Evolutionary conservation across 2,113 vertebrate species (phyloP), one percentile per base, ranked within the genome.

Genomic region (Tragelaphus imberbis): DNA sequence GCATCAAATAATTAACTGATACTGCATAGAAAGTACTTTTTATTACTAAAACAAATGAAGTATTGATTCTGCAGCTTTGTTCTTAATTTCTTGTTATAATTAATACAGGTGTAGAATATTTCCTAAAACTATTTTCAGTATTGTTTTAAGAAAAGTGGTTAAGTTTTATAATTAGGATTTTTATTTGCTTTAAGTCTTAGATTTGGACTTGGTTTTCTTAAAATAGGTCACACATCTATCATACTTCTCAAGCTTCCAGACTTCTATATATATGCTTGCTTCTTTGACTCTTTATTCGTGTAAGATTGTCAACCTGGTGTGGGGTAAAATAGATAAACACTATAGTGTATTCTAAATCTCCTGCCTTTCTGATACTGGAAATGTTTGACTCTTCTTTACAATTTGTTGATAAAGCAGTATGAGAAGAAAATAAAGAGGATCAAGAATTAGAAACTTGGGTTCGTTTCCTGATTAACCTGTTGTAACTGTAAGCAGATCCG

Each of bases 131-230:
- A 3, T 75, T 49, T 88, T 80, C 6, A 96, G 1, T 88, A 71
- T 61, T 90, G 33, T 94, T 96, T 96, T 84, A 77, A 55, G 36
- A 91, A 95, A 98, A 87, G 12, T 75, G 33, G 5, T 59, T 88
- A 86, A 87, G 19, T 71, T 75, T 89, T 90, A 44, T 82, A 92
- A 44, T 91, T 65, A 47, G 36, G 51, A 68, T 79, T 94, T 88
- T 97, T 94, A 90, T 91, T 7, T 95, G 21, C 33, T 91, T 87
- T 80, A 59, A 81, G 63, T 77, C 40, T 85, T 36, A 25, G 11
- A 86, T 91, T 90, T 91, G 15, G 12, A 87, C 28, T 92, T 92
- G 33, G 6, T 95, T 86, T 87, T 81, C 19, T 47, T 97, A 88
- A 91, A 82, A 3, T 44, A 85, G 44, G 25, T 75, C 84, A 91